phyloP scores from a whole-genome alignment of 2,888 invertebrate genomes.

The Eumerus sabulonum region DNA sequence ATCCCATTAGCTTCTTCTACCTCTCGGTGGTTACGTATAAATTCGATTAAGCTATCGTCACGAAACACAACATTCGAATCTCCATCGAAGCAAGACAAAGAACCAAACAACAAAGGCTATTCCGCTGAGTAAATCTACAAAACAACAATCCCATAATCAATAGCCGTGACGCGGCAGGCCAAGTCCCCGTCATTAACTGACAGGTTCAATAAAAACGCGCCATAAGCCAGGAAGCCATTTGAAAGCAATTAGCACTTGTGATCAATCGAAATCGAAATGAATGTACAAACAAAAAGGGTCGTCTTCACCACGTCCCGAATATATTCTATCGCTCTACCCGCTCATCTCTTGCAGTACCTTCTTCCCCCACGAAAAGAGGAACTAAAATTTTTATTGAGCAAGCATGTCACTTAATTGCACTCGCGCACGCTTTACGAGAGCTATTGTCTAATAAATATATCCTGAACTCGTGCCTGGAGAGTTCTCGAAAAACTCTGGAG shows the following conservation, averaged over 20 bases:
- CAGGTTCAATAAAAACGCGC: not conserved
- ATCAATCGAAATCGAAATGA: slow-evolving; percentile 1
- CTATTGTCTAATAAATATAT: slow-evolving; percentile 9
- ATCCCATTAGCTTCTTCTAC: too few relatives aligned
- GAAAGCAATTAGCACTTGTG: not conserved
- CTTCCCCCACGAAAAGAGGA: not conserved
- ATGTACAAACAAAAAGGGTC: not conserved
- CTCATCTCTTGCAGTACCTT: not conserved
- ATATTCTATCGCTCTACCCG: not conserved
- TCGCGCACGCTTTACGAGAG: slow-evolving; percentile 49
- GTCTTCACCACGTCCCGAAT: not conserved
- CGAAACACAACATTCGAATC: too few relatives aligned
- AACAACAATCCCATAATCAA: too few relatives aligned
- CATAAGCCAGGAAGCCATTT: slow-evolving; percentile 1
- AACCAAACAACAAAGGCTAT: too few relatives aligned
- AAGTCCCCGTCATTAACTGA: too few relatives aligned
- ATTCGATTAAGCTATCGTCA: too few relatives aligned
- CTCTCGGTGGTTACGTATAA: too few relatives aligned
- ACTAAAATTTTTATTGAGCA: slow-evolving; percentile 29
- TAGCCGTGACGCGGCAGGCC: too few relatives aligned
- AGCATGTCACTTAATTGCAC: slow-evolving; percentile 43
- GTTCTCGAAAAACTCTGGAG: not conserved
- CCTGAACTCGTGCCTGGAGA: not conserved
- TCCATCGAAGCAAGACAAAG: too few relatives aligned
- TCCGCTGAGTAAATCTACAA: too few relatives aligned